A percentile compares a stretch with the other conserved stretches of the same genome.
Conservation (phyloP, 2,113 vertebrate species). For the Tyrannus savana region DNA sequence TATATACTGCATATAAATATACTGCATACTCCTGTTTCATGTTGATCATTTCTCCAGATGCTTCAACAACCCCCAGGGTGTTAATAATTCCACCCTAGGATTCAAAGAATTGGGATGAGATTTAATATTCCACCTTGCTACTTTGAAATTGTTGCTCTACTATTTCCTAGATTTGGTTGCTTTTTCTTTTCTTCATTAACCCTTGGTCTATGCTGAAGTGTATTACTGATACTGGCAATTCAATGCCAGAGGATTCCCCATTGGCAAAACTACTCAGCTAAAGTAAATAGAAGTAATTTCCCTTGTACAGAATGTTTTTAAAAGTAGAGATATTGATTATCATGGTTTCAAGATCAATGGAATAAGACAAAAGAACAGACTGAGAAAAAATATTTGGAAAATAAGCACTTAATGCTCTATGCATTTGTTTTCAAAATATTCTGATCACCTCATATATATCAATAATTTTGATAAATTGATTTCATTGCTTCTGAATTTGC, state of each 20-base stretch:
- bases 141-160: background rate
- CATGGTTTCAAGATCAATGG: background rate
- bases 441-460: background rate
- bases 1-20: background rate
- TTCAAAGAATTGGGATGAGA: background rate
- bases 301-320: background rate
- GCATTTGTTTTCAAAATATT: constrained; percentile 2
- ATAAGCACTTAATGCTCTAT: background rate
- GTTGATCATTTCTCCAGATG: background rate
- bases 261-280: background rate
- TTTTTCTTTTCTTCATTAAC: background rate
- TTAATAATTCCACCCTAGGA: background rate
- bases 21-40: background rate
- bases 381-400: background rate
- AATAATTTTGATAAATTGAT: background rate
- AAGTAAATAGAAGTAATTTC: background rate
- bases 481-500: background rate
- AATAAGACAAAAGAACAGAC: background rate
- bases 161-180: background rate
- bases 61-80: background rate
- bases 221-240: background rate
- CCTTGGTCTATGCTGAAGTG: background rate
- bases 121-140: background rate
- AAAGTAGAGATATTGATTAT: background rate
- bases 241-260: background rate